Conservation (phyloP, 2,888 invertebrate genomes). For the Drosophila demipolita region DNA sequence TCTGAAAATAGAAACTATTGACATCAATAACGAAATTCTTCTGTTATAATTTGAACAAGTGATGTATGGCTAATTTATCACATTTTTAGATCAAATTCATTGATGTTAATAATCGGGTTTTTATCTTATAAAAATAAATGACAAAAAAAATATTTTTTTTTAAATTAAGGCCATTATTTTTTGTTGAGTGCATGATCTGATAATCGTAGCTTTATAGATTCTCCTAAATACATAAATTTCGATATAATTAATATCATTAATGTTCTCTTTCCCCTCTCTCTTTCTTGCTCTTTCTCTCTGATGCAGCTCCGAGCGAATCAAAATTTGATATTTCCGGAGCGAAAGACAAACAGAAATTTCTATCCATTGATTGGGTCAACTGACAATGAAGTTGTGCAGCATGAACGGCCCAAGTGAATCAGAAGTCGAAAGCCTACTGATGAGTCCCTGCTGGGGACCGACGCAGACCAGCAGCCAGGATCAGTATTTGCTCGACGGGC, state of each 20-base stretch:
- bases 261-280: neutral
- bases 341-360: constrained; percentile 43
- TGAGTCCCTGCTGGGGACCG: constrained; percentile 90
- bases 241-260: neutral
- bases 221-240: neutral
- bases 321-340: neutral
- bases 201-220: neutral
- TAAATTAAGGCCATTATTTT: neutral
- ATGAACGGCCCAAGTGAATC: constrained; percentile 86
- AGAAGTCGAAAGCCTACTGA: constrained; percentile 90
- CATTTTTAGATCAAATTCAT: neutral
- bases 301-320: constrained; percentile 31
- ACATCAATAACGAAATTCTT: neutral
- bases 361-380: constrained; percentile 62
- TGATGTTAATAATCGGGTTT: neutral
- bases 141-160: neutral
- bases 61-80: neutral
- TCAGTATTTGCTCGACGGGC: constrained; percentile 86
- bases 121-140: neutral
- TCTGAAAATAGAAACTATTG: neutral
- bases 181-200: neutral
- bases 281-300: constrained; percentile 10
- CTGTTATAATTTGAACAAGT: neutral
- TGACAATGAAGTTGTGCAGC: constrained; percentile 88
- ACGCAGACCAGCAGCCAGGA: constrained; percentile 85